A percentile compares a stretch with the other conserved stretches of the same genome.
These are phyloP conservation scores for Thaumatotibia leucotreta DNA, from an alignment of 1,140 invertebrate species.

Conservation along the genomic window DNA sequence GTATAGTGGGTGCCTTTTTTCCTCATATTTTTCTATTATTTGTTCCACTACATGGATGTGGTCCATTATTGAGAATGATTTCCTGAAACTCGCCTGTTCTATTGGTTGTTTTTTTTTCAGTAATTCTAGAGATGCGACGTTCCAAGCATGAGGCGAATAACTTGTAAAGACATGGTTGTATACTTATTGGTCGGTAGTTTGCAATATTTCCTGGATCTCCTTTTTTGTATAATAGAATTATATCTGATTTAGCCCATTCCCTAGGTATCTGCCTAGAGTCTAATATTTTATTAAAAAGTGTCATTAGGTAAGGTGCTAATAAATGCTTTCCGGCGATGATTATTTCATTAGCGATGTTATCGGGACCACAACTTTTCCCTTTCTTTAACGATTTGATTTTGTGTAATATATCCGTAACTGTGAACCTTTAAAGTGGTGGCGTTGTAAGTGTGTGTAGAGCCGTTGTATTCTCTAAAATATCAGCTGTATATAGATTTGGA, in stretches of 20 bases:
- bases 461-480: neutral
- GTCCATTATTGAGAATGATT: neutral
- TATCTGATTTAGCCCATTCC: slow-evolving; percentile 24
- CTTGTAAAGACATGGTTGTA: slow-evolving; percentile 25
- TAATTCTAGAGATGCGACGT: slow-evolving; percentile 10
- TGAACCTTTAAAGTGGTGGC: neutral
- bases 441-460: neutral
- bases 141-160: slow-evolving; percentile 16
- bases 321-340: neutral
- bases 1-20: neutral
- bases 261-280: slow-evolving; percentile 16
- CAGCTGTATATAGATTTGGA: neutral
- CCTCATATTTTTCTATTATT: neutral
- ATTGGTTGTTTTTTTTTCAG: slow-evolving; percentile 17
- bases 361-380: slow-evolving; percentile 17
- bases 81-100: slow-evolving; percentile 22
- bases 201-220: slow-evolving; percentile 22
- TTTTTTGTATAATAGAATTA: slow-evolving; percentile 29
- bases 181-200: slow-evolving; percentile 31
- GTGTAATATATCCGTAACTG: neutral
- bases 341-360: slow-evolving; percentile 16
- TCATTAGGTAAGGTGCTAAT: slow-evolving; percentile 4
- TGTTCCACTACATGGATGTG: slow-evolving; percentile 5
- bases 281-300: slow-evolving; percentile 20
- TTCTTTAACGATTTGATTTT: slow-evolving; percentile 15